Base-by-base conservation (phyloP, 2,113 vertebrate genomes). In the Lasiurus borealis region DNA sequence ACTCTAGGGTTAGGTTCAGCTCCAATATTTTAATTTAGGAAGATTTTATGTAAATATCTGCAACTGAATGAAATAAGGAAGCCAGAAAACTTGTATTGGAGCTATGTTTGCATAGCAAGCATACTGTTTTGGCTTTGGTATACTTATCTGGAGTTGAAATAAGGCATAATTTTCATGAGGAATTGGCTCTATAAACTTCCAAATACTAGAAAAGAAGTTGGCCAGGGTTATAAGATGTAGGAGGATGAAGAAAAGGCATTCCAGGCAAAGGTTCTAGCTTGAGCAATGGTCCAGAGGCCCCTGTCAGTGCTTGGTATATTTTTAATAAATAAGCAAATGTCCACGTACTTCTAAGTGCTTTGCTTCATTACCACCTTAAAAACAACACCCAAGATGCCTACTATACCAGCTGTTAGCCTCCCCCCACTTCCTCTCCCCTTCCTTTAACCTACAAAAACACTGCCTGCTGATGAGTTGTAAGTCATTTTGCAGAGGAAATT, bases 401-500 rank as follows among this genome's bases (percentile, higher is more conserved):
- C 88, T 40, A 27, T 13, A 19, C 87, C 95, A 88, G 84, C 95
- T 94, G 89, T 48, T 44, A 73, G 69, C 57, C 40, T 89, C 73
- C 69, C 46, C 54, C 59, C 25, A 21, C 19, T 93, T 90, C n/a
- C 85, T 93, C 88, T 96, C 84, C 90, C 75, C 68, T 94, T 91
- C 23, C 59, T 93, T 97, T 94, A 94, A 96, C 95, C 91, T 96
- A 94, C 77, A 94, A 96, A 96, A 96, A 77, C 87, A 85, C 48
- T 78, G 80, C 6, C 80, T 95, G 69, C 86, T 94, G 88, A 93
- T 93, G 90, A 34, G 93, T 59, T 94, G 34, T 94, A 66, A 97
- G 91, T 29, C 36, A 66, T 97, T 98, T 98, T 97, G 31, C 91
- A 88, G 88, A 96, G 95, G 87, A 97, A 95, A 96, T 94, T 48